Percentiles rank a stretch among this genome's conserved stretches.
Conservation (phyloP, 2,888 invertebrate genomes). For the Noctua janthe region DNA sequence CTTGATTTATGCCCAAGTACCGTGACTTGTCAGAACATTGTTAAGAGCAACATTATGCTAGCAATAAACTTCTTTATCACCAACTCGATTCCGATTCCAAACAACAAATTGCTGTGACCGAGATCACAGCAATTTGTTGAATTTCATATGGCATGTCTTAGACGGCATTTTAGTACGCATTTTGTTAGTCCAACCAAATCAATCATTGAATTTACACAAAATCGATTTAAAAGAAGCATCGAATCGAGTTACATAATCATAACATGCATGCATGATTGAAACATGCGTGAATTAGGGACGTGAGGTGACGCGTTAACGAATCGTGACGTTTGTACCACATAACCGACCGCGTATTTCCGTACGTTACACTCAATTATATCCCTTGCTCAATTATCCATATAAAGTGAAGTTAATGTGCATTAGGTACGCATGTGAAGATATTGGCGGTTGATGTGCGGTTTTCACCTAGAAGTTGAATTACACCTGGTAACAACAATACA, state of each 20-base stretch:
- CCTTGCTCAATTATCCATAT: constrained; percentile 28
- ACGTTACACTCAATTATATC: constrained; percentile 26
- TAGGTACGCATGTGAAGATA: background rate
- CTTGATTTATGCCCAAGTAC: background rate
- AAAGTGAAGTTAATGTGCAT: constrained; percentile 18
- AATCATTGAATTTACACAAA: constrained; percentile 10
- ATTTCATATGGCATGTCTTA: background rate
- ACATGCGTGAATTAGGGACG: constrained; percentile 50
- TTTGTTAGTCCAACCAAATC: background rate
- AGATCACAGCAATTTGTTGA: background rate
- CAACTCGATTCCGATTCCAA: background rate
- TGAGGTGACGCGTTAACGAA: constrained; percentile 55
- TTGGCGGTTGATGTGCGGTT: constrained; percentile 1
- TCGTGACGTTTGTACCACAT: constrained; percentile 56
- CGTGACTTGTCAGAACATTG: background rate
- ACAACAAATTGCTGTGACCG: too few species aligned
- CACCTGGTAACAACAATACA: background rate
- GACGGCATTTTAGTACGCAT: background rate
- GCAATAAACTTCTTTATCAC: background rate
- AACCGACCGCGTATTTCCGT: constrained; percentile 30
- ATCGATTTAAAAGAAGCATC: constrained; percentile 38
- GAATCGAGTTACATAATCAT: constrained; percentile 55
- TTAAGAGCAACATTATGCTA: background rate
- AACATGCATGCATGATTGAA: constrained; percentile 45
- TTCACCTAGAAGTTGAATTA: background rate